Conservation (phyloP, 2,113 vertebrate species). For the Mormyrus lacerda region DNA sequence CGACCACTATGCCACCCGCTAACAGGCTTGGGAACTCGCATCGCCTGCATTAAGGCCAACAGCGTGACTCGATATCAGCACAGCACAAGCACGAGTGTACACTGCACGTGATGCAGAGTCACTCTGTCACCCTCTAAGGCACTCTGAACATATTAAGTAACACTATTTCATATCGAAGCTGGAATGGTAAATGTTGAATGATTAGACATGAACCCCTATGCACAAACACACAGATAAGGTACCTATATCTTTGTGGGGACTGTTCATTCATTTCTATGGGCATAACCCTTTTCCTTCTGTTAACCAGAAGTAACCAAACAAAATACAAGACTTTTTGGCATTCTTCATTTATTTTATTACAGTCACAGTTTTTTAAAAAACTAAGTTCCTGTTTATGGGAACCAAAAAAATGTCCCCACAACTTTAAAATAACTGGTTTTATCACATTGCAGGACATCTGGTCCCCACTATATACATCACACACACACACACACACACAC, state of each 20-base stretch:
- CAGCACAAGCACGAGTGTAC: neutral
- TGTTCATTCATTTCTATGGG: too few species aligned
- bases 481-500: neutral
- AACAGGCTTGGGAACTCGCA: neutral
- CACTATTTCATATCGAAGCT: neutral
- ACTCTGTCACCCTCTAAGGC: neutral
- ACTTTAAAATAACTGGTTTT: too few species aligned
- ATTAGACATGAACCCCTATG: neutral
- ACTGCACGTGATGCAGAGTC: neutral
- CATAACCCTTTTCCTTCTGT: too few species aligned
- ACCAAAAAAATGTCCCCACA: too few species aligned
- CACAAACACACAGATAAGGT: neutral
- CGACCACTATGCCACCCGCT: neutral
- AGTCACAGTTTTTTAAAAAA: too few species aligned
- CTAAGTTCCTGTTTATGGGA: too few species aligned
- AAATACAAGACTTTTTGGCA: too few species aligned
- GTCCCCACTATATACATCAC: neutral
- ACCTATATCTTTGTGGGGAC: too few species aligned
- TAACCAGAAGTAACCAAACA: too few species aligned
- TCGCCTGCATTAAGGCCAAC: neutral
- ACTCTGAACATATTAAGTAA: neutral
- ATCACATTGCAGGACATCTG: too few species aligned
- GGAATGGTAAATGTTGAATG: neutral
- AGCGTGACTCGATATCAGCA: neutral
- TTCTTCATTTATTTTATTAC: too few species aligned